Evolutionary conservation across 2,888 invertebrate species (phyloP).

Genomic region (Bugulina stolonifera): DNA sequence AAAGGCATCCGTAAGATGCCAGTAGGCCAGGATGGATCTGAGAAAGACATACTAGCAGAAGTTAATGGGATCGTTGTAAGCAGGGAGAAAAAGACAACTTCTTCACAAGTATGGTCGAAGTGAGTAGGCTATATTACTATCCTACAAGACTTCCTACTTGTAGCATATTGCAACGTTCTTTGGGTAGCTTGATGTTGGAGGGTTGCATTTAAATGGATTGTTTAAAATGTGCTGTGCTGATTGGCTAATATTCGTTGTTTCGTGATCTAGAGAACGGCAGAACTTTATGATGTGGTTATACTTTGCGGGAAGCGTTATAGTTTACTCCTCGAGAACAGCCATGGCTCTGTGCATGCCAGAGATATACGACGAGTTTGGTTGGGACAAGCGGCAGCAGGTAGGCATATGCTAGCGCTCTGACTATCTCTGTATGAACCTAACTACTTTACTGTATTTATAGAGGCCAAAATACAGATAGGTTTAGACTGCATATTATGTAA

Average conservation of each 20-base stretch:
- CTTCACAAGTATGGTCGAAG: not conserved
- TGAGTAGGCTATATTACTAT: no score
- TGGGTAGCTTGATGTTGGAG: no score
- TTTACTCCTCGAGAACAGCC: conserved; percentile 64
- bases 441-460: not conserved
- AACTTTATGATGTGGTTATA: conserved; percentile 1
- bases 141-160: no score
- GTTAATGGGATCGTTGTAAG: no score
- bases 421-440: not conserved
- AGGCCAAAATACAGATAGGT: not conserved
- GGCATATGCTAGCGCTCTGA: conserved; percentile 28
- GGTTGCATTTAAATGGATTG: no score
- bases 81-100: not conserved
- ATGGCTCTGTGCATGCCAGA: conserved; percentile 64
- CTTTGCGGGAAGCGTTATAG: conserved; percentile 62
- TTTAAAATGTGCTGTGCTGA: no score
- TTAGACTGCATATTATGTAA: no score
- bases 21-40: no score
- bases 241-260: no score
- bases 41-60: no score
- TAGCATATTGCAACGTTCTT: no score
- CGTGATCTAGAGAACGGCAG: not conserved
- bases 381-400: conserved; percentile 64
- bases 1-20: no score
- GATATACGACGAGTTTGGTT: conserved; percentile 62